Percentiles rank a stretch among this genome's conserved stretches.
Conservation (phyloP, 64 coral and sea anemone genomes). For the Stichodactyla helianthus region DNA sequence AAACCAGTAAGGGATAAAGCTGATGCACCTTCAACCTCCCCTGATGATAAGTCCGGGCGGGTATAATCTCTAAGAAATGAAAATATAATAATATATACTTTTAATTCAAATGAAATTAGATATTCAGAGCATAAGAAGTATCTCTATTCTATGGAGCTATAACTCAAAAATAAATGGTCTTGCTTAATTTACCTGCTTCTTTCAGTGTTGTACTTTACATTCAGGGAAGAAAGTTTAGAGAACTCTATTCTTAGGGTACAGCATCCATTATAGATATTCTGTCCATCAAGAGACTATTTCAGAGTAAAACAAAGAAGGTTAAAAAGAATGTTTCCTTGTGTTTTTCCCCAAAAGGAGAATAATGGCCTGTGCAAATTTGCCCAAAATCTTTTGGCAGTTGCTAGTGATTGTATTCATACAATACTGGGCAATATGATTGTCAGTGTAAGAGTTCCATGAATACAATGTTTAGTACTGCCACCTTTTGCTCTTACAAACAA, state of each 20-base stretch:
- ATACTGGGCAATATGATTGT: not conserved
- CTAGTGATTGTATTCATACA: not conserved
- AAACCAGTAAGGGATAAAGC: conserved; percentile 34
- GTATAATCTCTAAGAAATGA: conserved; percentile 72
- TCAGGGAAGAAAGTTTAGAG: conserved; percentile 78
- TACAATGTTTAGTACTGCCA: no score
- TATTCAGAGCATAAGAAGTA: no score
- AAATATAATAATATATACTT: not conserved
- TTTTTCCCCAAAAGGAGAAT: no score
- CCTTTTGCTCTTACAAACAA: no score
- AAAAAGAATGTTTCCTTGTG: not conserved
- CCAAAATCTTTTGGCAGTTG: no score
- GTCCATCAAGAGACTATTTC: conserved; percentile 78
- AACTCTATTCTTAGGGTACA: conserved; percentile 87
- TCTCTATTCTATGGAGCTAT: no score
- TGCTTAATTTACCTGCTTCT: conserved; percentile 74
- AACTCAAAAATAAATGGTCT: not conserved
- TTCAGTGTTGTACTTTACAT: conserved; percentile 96
- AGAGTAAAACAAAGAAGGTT: not conserved
- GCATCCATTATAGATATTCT: conserved; percentile 98
- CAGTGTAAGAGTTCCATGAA: not conserved
- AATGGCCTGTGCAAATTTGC: no score
- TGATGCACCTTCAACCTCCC: conserved; percentile 52
- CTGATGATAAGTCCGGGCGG: conserved; percentile 66
- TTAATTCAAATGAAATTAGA: no score